Base-by-base conservation (phyloP, 2,797 vertebrate genomes). In the Pseudochirops cupreus region DNA sequence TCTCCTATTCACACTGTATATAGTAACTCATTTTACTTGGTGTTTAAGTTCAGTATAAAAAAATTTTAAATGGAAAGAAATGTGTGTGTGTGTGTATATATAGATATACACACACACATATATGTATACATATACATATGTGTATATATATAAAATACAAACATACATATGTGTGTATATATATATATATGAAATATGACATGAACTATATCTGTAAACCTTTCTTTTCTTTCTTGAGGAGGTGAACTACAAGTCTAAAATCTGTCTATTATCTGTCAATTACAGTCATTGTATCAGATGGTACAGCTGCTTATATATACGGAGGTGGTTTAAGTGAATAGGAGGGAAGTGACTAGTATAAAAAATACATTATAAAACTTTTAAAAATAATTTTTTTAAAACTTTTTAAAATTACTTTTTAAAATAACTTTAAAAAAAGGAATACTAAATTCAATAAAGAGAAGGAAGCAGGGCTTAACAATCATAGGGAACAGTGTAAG, bases 91-190 rank as follows among this genome's bases (percentile, higher is more conserved):
- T 18, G 13, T 13, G 16, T 18, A 4, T 13, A 56, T 16, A 56
- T 26, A 57, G 0, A 57, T 14, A 58, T 9, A 58, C 24, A 58
- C 1, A 58, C 7, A 58, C 57, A 58, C 1, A 56, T 56, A 26
- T 56, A 3, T 18, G 3, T 18, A 16, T 18, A 4, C 0, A 18
- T 18, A 56, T 16, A 56, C 7, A 1, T 7, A 1, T 26, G 6
- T 7, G 1, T 14, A 56, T 14, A 56, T 21, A 56, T 5, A 56
- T 5, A 58, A 9, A 58, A 28, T 28, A 58, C 57, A 58, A 1
- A 58, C 7, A 58, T 26, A 58, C 0, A 56, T 57, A 9, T 57
- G 56, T 56, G 21, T 56, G 31, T 11, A 59, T 31, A 59, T 31
- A 31, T 10, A 59, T 11, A 59, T 31, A 59, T 31, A 31, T 10